A percentile compares a stretch with the other conserved stretches of the same genome.
phyloP scores from a whole-genome alignment of 2,797 vertebrate genomes.

The Sebastiscus albofasciatus region DNA sequence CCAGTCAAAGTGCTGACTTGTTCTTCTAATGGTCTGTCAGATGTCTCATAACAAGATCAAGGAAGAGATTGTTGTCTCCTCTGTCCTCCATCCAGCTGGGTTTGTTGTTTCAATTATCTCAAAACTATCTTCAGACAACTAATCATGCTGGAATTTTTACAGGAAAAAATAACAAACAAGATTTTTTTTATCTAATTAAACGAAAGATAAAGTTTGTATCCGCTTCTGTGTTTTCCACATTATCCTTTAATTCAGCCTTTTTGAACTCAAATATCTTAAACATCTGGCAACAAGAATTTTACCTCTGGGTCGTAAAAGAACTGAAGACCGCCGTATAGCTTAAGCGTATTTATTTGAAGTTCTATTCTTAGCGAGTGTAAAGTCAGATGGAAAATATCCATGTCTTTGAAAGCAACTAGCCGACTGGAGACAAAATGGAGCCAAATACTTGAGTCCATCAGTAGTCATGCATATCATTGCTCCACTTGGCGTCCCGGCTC shows the following conservation, averaged over 20 bases:
- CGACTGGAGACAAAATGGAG: slow-evolving; percentile 63
- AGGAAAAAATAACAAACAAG: slow-evolving; percentile 26
- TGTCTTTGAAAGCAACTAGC: slow-evolving; percentile 68
- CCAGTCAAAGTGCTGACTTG: slow-evolving; percentile 12
- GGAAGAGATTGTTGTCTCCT: slow-evolving; percentile 18
- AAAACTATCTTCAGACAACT: slow-evolving; percentile 38
- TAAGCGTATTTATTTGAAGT: slow-evolving; percentile 57
- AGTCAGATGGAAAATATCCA: slow-evolving; percentile 68
- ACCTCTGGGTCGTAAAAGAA: slow-evolving; percentile 36
- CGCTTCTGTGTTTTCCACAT: slow-evolving; percentile 21
- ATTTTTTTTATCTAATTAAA: slow-evolving; percentile 4
- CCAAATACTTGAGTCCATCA: slow-evolving; percentile 60
- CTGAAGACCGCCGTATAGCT: slow-evolving; percentile 27
- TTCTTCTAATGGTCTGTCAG: slow-evolving; percentile 14
- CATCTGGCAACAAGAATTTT: slow-evolving; percentile 50
- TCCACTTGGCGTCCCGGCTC: slow-evolving; percentile 63
- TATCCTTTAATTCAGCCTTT: slow-evolving; percentile 39
- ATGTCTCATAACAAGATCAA: slow-evolving; percentile 35
- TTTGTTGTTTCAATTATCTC: slow-evolving; percentile 55
- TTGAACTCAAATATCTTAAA: slow-evolving; percentile 49
- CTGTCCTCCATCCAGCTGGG: neutral
- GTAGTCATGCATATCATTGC: slow-evolving; percentile 74
- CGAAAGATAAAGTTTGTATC: slow-evolving; percentile 18
- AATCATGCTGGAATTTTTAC: slow-evolving; percentile 14
- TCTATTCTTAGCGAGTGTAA: slow-evolving; percentile 66